Evolutionary conservation across 2,888 invertebrate genomes (phyloP), one percentile per base, ranked within the genome.

Genomic region (Seira ritae): DNA sequence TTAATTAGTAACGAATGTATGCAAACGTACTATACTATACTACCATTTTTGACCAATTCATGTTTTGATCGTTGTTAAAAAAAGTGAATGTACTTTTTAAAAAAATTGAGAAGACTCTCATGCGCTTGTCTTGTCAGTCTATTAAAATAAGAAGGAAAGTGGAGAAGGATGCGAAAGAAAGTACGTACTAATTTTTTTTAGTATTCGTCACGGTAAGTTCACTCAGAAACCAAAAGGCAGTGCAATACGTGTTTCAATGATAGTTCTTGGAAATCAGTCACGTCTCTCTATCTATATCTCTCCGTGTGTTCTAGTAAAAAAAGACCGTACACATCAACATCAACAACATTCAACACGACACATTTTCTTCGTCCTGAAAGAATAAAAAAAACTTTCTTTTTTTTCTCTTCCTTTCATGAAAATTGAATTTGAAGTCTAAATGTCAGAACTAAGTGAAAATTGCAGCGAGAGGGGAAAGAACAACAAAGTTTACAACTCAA

Each of bases 401-500:
- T 66, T 66, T 22, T 66, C 31, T 31, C 31, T 31, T n/a, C n/a
- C 19, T 65, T 8, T 20, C 23, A 20, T 17, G 31, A 73, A 60
- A 62, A 24, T n/a, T 60, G 62, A 24, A 23, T 37, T 19, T 31
- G 31, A 73, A 55, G 19, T 55, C 20, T 50, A 55, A 72, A 74
- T 31, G 31, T 31, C 31, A 31, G 31, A 31, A 31, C 31, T 31
- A 31, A 31, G 31, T 31, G 31, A n/a, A 69, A n/a, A 23, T 69
- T n/a, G n/a, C n/a, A 37, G 37, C 15, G n/a, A 69, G 20, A n/a
- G 31, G 3, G 31, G 31, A 31, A 31, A 31, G 31, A 31, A 8
- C 31, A 31, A 60, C n/a, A 68, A 31, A 71, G 73, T 79, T 84
- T 75, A 66, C 75, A 80, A 71, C 31, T 84, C 75, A 76, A 76